Conservation (phyloP, 2,888 invertebrate genomes). For the Microchrysa polita region DNA sequence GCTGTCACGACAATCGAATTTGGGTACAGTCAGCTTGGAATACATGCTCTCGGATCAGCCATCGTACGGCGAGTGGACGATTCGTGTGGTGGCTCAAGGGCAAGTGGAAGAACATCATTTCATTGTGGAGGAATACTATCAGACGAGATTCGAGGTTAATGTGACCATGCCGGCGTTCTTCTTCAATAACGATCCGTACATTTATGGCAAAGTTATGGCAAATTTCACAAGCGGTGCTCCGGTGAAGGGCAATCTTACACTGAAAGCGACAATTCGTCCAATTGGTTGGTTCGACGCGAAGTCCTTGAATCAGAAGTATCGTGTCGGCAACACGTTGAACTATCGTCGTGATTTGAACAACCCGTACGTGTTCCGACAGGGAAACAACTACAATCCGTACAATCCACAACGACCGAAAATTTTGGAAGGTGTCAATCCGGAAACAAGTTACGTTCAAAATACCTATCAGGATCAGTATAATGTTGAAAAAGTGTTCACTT, state of each 20-base stretch:
- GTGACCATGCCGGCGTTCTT: slow-evolving; percentile 96
- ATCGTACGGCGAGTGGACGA: slow-evolving; percentile 90
- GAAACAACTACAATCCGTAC: slow-evolving; percentile 27
- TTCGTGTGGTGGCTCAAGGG: slow-evolving; percentile 87
- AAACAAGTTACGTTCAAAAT: slow-evolving; percentile 58
- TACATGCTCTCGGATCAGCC: slow-evolving; percentile 93
- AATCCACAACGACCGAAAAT: slow-evolving; percentile 11
- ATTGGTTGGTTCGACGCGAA: slow-evolving; percentile 71
- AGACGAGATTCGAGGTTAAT: slow-evolving; percentile 92
- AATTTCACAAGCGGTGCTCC: slow-evolving; percentile 96
- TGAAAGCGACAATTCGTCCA: slow-evolving; percentile 80
- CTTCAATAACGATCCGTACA: slow-evolving; percentile 84
- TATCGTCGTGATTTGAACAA: slow-evolving; percentile 51
- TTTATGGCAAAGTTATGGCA: slow-evolving; percentile 89
- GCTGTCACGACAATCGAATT: slow-evolving; percentile 91
- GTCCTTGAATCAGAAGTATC: slow-evolving; percentile 67
- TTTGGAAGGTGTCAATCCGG: slow-evolving; percentile 48
- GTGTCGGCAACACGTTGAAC: slow-evolving; percentile 62
- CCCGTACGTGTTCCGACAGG: slow-evolving; percentile 25
- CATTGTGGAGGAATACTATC: slow-evolving; percentile 93
- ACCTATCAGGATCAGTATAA: slow-evolving; percentile 68
- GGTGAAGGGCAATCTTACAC: slow-evolving; percentile 86
- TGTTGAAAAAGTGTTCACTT: slow-evolving; percentile 78
- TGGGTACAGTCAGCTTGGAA: slow-evolving; percentile 91
- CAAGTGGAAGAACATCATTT: slow-evolving; percentile 88